Conservation (phyloP, 2,888 invertebrate genomes). For the Boloria selene region DNA sequence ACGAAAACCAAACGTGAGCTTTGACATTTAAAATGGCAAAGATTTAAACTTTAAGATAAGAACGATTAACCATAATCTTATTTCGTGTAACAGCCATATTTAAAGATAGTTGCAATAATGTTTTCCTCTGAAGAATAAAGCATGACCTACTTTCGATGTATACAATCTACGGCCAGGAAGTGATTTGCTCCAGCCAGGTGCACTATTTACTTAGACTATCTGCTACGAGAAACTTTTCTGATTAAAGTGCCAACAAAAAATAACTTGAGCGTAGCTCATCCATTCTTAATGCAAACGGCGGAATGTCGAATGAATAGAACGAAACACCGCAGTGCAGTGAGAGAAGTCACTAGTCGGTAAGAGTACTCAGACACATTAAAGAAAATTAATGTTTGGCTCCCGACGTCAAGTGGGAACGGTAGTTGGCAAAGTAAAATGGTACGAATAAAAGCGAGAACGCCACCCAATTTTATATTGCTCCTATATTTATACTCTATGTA, state of each 20-base stretch:
- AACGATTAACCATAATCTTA: slow-evolving; percentile 30
- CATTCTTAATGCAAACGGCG: slow-evolving; percentile 74
- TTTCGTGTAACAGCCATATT: slow-evolving; percentile 34
- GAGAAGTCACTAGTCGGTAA: slow-evolving; percentile 61
- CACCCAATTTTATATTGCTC: slow-evolving; percentile 70
- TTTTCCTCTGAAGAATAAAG: slow-evolving; percentile 43
- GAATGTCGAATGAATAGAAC: slow-evolving; percentile 74
- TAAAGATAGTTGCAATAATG: slow-evolving; percentile 40
- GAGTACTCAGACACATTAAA: slow-evolving; percentile 82
- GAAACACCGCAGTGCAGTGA: slow-evolving; percentile 80
- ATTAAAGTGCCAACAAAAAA: slow-evolving; percentile 74
- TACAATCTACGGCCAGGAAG: slow-evolving; percentile 53
- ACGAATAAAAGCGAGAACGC: slow-evolving; percentile 69
- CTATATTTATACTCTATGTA: slow-evolving; percentile 63
- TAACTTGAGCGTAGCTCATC: slow-evolving; percentile 66
- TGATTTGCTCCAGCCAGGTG: slow-evolving; percentile 49
- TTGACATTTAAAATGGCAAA: background rate
- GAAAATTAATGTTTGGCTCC: slow-evolving; percentile 81
- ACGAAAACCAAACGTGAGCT: too few relatives aligned
- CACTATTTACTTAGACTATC: slow-evolving; percentile 59
- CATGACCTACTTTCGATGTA: slow-evolving; percentile 45
- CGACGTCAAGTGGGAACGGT: slow-evolving; percentile 73
- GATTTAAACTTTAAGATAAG: slow-evolving; percentile 15
- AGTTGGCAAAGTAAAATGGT: slow-evolving; percentile 78
- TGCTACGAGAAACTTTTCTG: slow-evolving; percentile 60